phyloP scores from a whole-genome alignment of 1,140 invertebrate species.

The Mercenaria mercenaria region DNA sequence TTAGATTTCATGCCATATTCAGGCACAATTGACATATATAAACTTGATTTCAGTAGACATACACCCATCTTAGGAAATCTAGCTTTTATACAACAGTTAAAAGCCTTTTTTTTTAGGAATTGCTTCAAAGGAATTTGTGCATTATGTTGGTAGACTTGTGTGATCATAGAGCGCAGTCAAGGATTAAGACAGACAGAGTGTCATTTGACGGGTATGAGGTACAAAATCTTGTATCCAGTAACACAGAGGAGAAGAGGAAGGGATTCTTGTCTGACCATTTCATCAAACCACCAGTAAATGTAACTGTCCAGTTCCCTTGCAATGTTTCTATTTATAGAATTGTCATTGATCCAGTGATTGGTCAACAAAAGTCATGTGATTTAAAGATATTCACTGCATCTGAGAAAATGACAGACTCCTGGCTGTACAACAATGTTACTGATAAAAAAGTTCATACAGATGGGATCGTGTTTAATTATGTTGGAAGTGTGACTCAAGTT shows the following conservation, averaged over 20 bases:
- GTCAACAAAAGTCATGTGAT: conserved; percentile 77
- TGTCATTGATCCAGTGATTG: conserved; percentile 86
- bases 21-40: too few species aligned
- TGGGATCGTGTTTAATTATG: conserved; percentile 54
- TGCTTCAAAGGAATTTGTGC: too few species aligned
- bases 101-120: too few species aligned
- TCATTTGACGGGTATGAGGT: conserved; percentile 89
- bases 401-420: conserved; percentile 60
- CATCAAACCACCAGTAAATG: conserved; percentile 91
- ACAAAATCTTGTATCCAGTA: conserved; percentile 89
- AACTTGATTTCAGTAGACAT: too few species aligned
- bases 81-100: too few species aligned
- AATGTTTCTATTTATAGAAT: conserved; percentile 90
- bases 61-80: too few species aligned
- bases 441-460: background rate
- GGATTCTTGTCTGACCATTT: conserved; percentile 91
- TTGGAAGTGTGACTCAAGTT: conserved; percentile 62
- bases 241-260: conserved; percentile 82
- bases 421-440: conserved; percentile 41
- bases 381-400: conserved; percentile 76
- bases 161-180: conserved; percentile 70
- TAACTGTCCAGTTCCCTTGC: conserved; percentile 90
- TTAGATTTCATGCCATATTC: too few species aligned
- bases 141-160: conserved; percentile 82
- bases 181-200: conserved; percentile 83